These are phyloP conservation scores for Adelosebastes latens DNA, from an alignment of 2,797 vertebrate species.

Conservation along the genomic window DNA sequence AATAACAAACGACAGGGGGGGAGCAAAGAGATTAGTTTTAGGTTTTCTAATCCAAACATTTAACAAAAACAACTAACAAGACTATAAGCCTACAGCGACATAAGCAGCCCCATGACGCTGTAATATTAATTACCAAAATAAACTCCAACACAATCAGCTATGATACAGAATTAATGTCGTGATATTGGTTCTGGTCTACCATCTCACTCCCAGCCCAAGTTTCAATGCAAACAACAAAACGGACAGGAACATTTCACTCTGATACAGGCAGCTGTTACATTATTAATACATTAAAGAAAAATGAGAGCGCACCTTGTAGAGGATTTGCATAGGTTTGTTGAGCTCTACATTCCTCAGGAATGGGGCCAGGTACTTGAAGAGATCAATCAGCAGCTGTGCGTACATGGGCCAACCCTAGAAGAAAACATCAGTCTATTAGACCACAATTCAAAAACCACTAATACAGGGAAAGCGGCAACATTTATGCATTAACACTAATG, in stretches of 20 bases:
- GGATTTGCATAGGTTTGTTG: conserved; percentile 99
- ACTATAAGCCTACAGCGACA: too few species aligned
- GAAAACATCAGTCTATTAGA: neutral
- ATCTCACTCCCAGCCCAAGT: neutral
- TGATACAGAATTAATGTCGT: neutral
- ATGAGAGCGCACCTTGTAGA: conserved; percentile 91
- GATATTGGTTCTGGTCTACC: neutral
- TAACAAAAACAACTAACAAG: neutral
- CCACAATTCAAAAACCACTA: neutral
- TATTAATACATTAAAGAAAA: neutral
- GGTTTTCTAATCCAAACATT: neutral
- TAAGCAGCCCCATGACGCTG: too few species aligned
- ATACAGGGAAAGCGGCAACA: neutral
- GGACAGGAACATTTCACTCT: neutral
- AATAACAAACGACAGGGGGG: neutral
- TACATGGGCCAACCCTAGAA: conserved; percentile 99
- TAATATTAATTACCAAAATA: neutral
- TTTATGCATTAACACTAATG: neutral
- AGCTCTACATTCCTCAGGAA: conserved; percentile 99
- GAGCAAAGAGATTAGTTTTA: neutral
- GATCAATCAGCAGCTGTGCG: conserved; percentile 96
- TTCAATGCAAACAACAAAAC: neutral
- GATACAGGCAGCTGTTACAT: neutral
- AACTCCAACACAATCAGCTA: neutral
- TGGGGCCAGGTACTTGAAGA: conserved; percentile 98